These are phyloP conservation scores for cat (Felis catus) DNA, from an alignment of 2,113 vertebrate genomes.

Conservation along the genomic window F.catus_Fca126_mat1.0 CM031420.1:51819001-51819500, in stretches of 20 bases:
- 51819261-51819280: not conserved
- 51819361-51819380: not conserved
- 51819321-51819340: not conserved
- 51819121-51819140: slow-evolving; percentile 18
- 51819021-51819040: no score
- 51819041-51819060: no score
- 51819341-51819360: not conserved
- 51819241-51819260: not conserved
- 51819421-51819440: not conserved
- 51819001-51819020: no score
- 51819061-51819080: no score
- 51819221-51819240: not conserved
- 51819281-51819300: not conserved
- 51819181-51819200: slow-evolving; percentile 36
- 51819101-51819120: not conserved
- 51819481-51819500: not conserved
- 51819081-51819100: no score
- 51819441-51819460: not conserved
- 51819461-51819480: not conserved
- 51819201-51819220: not conserved
- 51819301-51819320: not conserved
- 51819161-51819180: not conserved
- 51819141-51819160: slow-evolving; percentile 34
- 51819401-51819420: not conserved
- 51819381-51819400: not conserved